Percentiles rank a stretch among this genome's conserved stretches.
Evolutionary conservation across 2,888 invertebrate genomes (phyloP).

Genomic region (Folsomia manolachei): DNA sequence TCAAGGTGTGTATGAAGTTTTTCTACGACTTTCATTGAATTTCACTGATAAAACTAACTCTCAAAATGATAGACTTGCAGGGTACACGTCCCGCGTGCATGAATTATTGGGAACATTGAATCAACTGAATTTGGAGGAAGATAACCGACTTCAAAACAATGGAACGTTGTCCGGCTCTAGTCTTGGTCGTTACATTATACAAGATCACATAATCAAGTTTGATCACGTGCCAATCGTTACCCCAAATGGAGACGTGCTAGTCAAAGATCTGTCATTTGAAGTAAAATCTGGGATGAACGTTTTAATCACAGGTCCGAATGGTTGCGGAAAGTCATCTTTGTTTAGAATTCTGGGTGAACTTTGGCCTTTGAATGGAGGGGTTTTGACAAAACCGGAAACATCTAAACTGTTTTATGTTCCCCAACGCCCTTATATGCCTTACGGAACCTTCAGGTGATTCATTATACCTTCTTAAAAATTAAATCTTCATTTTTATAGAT

Average conservation of each 20-base stretch:
- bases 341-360: slow-evolving; percentile 94
- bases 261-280: slow-evolving; percentile 74
- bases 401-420: slow-evolving; percentile 97
- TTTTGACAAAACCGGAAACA: slow-evolving; percentile 88
- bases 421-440: slow-evolving; percentile 95
- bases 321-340: slow-evolving; percentile 95
- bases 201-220: slow-evolving; percentile 86
- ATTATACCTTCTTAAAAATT: background rate
- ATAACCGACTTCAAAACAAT: slow-evolving; percentile 43
- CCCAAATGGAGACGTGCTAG: slow-evolving; percentile 93
- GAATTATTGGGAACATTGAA: slow-evolving; percentile 79
- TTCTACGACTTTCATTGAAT: background rate
- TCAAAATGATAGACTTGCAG: slow-evolving; percentile 67
- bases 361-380: slow-evolving; percentile 95
- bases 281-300: slow-evolving; percentile 94
- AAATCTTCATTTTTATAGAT: background rate
- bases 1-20: slow-evolving; percentile 57
- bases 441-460: slow-evolving; percentile 69
- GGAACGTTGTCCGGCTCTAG: background rate
- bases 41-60: background rate
- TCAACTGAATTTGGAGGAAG: slow-evolving; percentile 67
- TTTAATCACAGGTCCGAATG: slow-evolving; percentile 94
- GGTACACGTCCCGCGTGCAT: slow-evolving; percentile 89
- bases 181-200: slow-evolving; percentile 22
- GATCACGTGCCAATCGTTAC: slow-evolving; percentile 92